Base-by-base conservation (phyloP, 2,113 vertebrate genomes). In the Cyprinodon tularosa region DNA sequence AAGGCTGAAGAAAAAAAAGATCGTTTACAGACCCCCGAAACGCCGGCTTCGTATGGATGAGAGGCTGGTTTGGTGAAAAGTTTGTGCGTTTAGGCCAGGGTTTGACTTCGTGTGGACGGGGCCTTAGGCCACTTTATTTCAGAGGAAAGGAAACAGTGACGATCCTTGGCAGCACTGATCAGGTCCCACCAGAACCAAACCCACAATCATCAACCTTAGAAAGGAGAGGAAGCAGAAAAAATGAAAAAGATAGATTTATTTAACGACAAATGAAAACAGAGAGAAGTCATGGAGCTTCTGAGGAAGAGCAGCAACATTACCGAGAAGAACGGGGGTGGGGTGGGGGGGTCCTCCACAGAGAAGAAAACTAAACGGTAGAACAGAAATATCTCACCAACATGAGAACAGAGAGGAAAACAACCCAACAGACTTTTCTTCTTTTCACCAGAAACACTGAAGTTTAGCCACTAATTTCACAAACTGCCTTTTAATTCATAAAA, bases 181-280 rank as follows among this genome's bases (percentile, higher is more conserved):
- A 29, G 29, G 29, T 29, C 29, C 29, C 29, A 64, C 12, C 2
- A 17, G 62, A 39, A 15, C 62, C 1, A 29, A 42, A 5, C 3
- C 17, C 62, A 17, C 57, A 4, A 9, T 20, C 17, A 10, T 20
- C 20, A n/a, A 39, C n/a, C 13, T n/a, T 9, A 12, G 15, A 72
- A 20, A 50, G 5, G n/a, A 62, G 42, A 77, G 66, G 2, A 59
- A 63, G 42, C 6, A 3, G 71, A 67, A 6, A 66, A 66, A 90
- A 97, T 96, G 96, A 96, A 97, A 97, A 97, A 96, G 95, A 97
- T 97, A 97, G 95, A 96, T 98, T 99, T 97, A 97, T 98, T 98
- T 96, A 96, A 98, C 97, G 97, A 96, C 97, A 97, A 97, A 97
- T 95, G 89, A 96, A 96, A 96, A 98, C 96, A 94, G 95, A 96